These are phyloP conservation scores for Rhagophthalmus giganteus DNA, from an alignment of 2,888 invertebrate species.

Conservation along the genomic window DNA sequence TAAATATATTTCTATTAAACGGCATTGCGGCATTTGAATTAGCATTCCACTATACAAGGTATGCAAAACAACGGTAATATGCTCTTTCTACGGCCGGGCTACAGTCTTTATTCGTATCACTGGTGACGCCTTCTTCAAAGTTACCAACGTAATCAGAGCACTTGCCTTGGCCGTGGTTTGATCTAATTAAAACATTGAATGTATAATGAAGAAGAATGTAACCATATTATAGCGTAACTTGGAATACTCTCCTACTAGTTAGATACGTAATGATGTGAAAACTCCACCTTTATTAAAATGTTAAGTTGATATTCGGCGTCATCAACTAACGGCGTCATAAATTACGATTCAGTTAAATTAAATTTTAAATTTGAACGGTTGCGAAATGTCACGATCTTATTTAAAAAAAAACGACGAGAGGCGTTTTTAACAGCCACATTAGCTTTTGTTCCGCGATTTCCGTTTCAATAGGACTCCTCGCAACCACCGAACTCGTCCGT, in stretches of 20 bases:
- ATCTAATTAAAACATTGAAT: constrained; percentile 37
- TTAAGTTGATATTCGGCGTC: neutral
- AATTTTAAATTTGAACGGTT: too few relatives aligned
- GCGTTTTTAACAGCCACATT: too few relatives aligned
- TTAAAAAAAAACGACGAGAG: too few relatives aligned
- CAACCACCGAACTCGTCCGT: too few relatives aligned
- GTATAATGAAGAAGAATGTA: constrained; percentile 36
- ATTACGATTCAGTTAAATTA: neutral
- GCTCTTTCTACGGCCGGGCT: constrained; percentile 8
- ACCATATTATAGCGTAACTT: constrained; percentile 22
- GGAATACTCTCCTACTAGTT: too few relatives aligned
- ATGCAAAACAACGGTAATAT: constrained; percentile 36
- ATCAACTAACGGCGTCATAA: neutral
- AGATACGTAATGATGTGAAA: constrained; percentile 9
- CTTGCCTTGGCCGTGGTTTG: constrained; percentile 29
- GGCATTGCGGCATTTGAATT: constrained; percentile 41
- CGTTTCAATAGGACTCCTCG: too few relatives aligned
- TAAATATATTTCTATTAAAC: constrained; percentile 38
- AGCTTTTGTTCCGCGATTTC: too few relatives aligned
- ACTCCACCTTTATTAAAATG: neutral
- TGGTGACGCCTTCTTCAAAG: constrained; percentile 22
- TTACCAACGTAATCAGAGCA: constrained; percentile 28
- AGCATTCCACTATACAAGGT: constrained; percentile 36
- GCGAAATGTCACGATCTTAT: too few relatives aligned
- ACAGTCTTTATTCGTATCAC: constrained; percentile 28